These are phyloP conservation scores for Scylla paramamosain DNA, from an alignment of 1,140 invertebrate species.

Conservation along the genomic window DNA sequence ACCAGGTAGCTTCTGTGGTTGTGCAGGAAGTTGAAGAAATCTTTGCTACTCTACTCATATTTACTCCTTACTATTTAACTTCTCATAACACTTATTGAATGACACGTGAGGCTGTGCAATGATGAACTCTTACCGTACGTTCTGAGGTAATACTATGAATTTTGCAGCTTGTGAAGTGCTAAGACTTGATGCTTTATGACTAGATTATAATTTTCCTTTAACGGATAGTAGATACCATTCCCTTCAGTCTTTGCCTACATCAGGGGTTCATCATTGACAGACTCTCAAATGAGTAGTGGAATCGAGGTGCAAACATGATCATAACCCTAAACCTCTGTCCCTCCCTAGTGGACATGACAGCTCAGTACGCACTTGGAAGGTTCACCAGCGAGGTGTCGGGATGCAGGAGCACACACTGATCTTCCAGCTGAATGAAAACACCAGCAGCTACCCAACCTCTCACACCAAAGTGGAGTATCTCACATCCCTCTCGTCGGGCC, in stretches of 20 bases:
- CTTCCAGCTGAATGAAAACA: slow-evolving; percentile 83
- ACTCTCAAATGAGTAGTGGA: no score
- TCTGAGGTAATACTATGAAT: no score
- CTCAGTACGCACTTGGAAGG: slow-evolving; percentile 85
- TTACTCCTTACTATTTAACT: no score
- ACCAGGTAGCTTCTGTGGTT: neutral
- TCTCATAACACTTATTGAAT: neutral
- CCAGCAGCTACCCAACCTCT: slow-evolving; percentile 82
- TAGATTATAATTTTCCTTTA: no score
- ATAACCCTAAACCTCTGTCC: neutral
- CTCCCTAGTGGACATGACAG: slow-evolving; percentile 84
- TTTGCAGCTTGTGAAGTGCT: no score
- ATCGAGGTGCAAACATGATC: neutral
- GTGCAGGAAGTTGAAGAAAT: neutral
- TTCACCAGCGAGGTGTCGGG: slow-evolving; percentile 80
- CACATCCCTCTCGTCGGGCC: slow-evolving; percentile 83
- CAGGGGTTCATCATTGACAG: no score
- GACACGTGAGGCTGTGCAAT: no score
- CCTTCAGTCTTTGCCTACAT: no score
- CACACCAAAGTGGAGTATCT: slow-evolving; percentile 82
- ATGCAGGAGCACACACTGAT: slow-evolving; percentile 84
- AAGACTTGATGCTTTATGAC: no score
- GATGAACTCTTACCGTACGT: no score
- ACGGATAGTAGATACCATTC: no score
- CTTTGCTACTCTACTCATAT: no score